phyloP scores from a whole-genome alignment of 2,888 invertebrate species.

The Aphidius colemani region DNA sequence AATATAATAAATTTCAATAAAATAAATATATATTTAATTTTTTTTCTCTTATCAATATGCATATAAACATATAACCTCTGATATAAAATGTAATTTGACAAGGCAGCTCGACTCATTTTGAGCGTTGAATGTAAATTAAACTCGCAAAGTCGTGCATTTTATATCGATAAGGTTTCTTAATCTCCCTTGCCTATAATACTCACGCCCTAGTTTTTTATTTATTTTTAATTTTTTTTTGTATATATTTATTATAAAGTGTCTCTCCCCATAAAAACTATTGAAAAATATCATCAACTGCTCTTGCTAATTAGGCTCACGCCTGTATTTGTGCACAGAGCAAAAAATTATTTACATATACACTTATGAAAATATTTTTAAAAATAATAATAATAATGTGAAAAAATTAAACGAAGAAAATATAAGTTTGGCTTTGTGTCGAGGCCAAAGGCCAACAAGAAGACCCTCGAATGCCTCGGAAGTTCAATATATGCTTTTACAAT shows the following conservation, averaged over 20 bases:
- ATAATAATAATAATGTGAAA: too few species aligned
- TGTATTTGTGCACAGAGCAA: slow-evolving; percentile 31
- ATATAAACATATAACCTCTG: too few species aligned
- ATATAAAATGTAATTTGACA: slow-evolving; percentile 23
- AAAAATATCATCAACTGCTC: background rate
- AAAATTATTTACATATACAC: too few species aligned
- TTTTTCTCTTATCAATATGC: too few species aligned
- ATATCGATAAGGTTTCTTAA: slow-evolving; percentile 54
- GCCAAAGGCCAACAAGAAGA: slow-evolving; percentile 45
- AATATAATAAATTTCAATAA: too few species aligned
- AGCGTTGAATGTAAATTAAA: slow-evolving; percentile 51
- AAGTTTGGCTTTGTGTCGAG: slow-evolving; percentile 19
- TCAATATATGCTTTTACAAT: slow-evolving; percentile 13
- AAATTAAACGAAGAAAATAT: too few species aligned
- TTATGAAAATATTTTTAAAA: too few species aligned
- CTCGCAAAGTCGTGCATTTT: slow-evolving; percentile 39
- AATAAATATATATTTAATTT: too few species aligned
- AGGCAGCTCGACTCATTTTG: slow-evolving; percentile 42
- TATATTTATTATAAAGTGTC: slow-evolving; percentile 2
- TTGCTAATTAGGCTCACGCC: slow-evolving; percentile 53
- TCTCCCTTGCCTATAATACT: slow-evolving; percentile 47
- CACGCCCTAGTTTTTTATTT: slow-evolving; percentile 52
- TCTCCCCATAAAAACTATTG: slow-evolving; percentile 3
- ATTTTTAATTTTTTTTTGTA: slow-evolving; percentile 26
- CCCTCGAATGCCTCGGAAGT: slow-evolving; percentile 40